Percentiles rank a stretch among this genome's conserved stretches.
Evolutionary conservation across 1,140 invertebrate genomes (phyloP).

Genomic region (Platorchestia sp.): DNA sequence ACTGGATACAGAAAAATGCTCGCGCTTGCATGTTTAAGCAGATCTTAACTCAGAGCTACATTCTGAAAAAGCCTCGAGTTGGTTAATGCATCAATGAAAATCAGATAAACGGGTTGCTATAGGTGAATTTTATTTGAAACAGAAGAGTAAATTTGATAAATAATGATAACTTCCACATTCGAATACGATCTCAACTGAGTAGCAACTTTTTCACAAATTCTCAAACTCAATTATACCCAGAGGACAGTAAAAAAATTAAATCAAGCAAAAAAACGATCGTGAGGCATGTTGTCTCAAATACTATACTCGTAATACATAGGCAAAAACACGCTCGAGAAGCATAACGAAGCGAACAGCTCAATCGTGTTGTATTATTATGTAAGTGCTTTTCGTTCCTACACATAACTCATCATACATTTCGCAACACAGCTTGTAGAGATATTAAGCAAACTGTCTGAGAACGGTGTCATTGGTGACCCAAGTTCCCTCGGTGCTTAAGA

Average conservation of each 20-base stretch:
- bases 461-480: background rate
- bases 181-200: too few relatives aligned
- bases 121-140: too few relatives aligned
- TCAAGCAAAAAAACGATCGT: too few relatives aligned
- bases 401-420: background rate
- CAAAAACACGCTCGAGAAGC: too few relatives aligned
- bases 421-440: background rate
- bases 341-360: background rate
- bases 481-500: background rate
- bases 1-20: background rate
- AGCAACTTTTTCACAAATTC: too few relatives aligned
- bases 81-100: background rate
- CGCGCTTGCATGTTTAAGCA: background rate
- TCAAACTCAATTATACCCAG: too few relatives aligned
- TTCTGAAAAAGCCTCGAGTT: background rate
- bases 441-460: background rate
- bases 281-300: too few relatives aligned
- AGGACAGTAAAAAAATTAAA: too few relatives aligned
- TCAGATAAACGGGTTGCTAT: background rate
- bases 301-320: too few relatives aligned
- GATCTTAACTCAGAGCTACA: background rate
- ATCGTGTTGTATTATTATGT: background rate
- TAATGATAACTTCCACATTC: too few relatives aligned
- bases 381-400: background rate
- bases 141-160: too few relatives aligned